These are phyloP conservation scores for Drosophila rufa DNA, from an alignment of 1,140 invertebrate genomes.

Conservation along the genomic window DNA sequence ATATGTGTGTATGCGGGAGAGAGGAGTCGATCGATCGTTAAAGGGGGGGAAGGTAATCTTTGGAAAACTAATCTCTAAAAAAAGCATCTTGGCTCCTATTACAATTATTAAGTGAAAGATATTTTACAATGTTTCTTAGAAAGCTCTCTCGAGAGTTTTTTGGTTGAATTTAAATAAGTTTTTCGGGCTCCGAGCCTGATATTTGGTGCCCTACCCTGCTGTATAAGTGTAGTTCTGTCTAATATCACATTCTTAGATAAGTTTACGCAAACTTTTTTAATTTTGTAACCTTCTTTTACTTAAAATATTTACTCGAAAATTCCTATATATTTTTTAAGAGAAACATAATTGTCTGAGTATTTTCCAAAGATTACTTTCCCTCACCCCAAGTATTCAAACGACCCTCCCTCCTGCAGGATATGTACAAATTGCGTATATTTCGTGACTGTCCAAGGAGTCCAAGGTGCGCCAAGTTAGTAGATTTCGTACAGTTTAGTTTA, in stretches of 20 bases:
- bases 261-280: too few relatives aligned
- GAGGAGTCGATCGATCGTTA: background rate
- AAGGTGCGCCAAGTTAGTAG: conserved; percentile 73
- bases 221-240: too few relatives aligned
- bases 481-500: conserved; percentile 66
- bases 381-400: background rate
- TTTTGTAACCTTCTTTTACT: background rate
- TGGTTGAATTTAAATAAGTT: too few relatives aligned
- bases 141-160: too few relatives aligned
- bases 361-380: background rate
- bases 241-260: too few relatives aligned
- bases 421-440: conserved; percentile 54
- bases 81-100: too few relatives aligned
- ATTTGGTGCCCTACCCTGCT: too few relatives aligned
- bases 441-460: conserved; percentile 70
- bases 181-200: too few relatives aligned
- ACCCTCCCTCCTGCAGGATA: conserved; percentile 23
- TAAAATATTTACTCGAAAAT: background rate
- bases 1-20: background rate
- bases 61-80: background rate
- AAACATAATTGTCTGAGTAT: too few relatives aligned
- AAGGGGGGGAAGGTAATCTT: background rate
- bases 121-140: too few relatives aligned
- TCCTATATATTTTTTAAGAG: background rate
- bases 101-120: too few relatives aligned